Evolutionary conservation across 64 coral and sea anemone genomes (phyloP), one percentile per base, ranked within the genome.

Genomic region (Exaiptasia diaphana): DNA sequence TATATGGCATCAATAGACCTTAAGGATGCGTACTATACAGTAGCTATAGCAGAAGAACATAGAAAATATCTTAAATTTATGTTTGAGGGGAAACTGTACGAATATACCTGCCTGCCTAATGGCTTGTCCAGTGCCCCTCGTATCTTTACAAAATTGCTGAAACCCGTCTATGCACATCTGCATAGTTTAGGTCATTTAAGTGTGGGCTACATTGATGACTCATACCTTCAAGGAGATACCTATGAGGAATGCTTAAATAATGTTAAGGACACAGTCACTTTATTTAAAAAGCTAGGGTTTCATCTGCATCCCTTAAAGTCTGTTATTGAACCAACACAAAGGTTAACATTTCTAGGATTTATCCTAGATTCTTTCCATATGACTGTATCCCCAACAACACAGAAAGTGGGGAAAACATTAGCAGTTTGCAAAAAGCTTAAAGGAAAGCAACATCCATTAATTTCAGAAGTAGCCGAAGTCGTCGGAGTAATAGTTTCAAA

Each of bases 61-160:
- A 38, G 61, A 61, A 88, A 71, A 53, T 88, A 38, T 52, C 64
- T 88, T 37, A 88, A 49, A 71, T 88, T 88, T 68, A 68, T 70
- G 50, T 73, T 45, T 31, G n/a, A 71, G 13, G 76, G 76, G 21
- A 53, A 52, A 33, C 59, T 87, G 38, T 87, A 67, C 69, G 60
- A 74, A 43, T 85, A 85, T 85, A 85, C 82, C n/a, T 75, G 70
- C 35, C 46, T 86, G 44, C 68, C 83, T 50, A 86, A 86, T 64
- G 83, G 83, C 33, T 41, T 76, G 24, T 61, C 83, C 25, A 53
- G 80, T 76, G 68, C 69, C 33, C 83, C 68, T 75, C 68, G 37
- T 31, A 76, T 75, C 48, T 86, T 86, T 39, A 86, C 83, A 21
- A 86, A 75, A 48, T 54, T 85, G 26, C 68, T 85, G 13, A 85